Evolutionary conservation across 2,797 vertebrate species (phyloP).

Genomic region (Pangasius macronema): DNA sequence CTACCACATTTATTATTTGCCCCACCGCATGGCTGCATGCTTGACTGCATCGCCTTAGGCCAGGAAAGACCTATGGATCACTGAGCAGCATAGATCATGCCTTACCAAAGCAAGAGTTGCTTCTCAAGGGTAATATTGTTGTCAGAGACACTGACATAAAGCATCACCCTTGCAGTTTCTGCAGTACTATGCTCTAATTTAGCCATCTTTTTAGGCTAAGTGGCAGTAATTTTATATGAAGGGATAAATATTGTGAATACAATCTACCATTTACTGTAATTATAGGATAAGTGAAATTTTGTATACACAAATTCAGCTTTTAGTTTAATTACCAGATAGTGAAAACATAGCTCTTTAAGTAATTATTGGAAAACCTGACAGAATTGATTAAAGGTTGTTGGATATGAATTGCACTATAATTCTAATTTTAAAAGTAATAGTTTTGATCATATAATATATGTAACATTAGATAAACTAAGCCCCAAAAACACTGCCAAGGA

Average conservation of each 20-base stretch:
- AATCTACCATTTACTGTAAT: conserved; percentile 29
- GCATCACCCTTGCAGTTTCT: conserved; percentile 27
- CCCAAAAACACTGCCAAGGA: no score
- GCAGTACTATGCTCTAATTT: conserved; percentile 20
- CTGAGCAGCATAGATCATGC: conserved; percentile 57
- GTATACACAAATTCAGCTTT: conserved; percentile 20
- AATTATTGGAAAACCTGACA: conserved; percentile 8
- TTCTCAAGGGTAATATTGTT: conserved; percentile 41
- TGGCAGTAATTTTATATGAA: conserved; percentile 26
- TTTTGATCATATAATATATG: neutral
- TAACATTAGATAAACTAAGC: neutral
- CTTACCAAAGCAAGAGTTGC: conserved; percentile 38
- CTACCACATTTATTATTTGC: no score
- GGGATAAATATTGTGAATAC: conserved; percentile 27
- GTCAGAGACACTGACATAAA: conserved; percentile 43
- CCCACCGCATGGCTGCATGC: conserved; percentile 28
- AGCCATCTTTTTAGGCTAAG: conserved; percentile 15
- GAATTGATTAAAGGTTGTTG: neutral
- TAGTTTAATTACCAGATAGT: conserved; percentile 13
- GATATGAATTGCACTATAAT: neutral
- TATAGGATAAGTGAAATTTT: conserved; percentile 22
- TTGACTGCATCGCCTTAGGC: conserved; percentile 57
- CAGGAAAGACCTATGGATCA: conserved; percentile 52
- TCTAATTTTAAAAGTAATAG: neutral
- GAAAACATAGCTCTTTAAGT: conserved; percentile 20